Conservation (phyloP, 2,113 vertebrate species). For the Cebus imitator region DNA sequence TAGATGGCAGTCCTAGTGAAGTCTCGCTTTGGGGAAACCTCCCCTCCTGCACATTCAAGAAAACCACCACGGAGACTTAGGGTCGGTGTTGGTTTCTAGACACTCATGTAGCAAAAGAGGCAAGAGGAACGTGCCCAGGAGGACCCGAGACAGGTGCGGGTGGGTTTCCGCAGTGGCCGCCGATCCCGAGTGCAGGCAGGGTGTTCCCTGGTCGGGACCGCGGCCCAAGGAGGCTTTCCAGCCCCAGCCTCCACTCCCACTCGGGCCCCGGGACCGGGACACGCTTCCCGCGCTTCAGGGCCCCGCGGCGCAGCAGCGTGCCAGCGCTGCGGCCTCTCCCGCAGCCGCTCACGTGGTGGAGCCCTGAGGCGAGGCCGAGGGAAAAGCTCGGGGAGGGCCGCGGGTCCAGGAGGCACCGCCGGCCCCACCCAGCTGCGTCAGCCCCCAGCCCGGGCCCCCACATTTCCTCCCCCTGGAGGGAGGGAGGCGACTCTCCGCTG, state of each 20-base stretch:
- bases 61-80: too few relatives aligned
- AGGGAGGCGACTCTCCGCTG: slow-evolving; percentile 53
- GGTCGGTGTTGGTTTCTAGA: too few relatives aligned
- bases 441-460: slow-evolving; percentile 77
- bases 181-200: too few relatives aligned
- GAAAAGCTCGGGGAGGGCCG: not conserved
- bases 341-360: slow-evolving; percentile 65
- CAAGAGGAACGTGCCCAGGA: too few relatives aligned
- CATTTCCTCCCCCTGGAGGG: slow-evolving; percentile 72
- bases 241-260: not conserved
- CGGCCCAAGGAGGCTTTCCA: too few relatives aligned
- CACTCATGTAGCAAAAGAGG: too few relatives aligned
- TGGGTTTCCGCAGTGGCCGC: too few relatives aligned
- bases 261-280: not conserved
- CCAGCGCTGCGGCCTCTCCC: slow-evolving; percentile 25
- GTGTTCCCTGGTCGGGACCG: too few relatives aligned
- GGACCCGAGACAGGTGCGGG: too few relatives aligned
- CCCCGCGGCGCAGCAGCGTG: not conserved
- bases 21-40: too few relatives aligned
- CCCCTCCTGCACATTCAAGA: too few relatives aligned
- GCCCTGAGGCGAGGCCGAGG: not conserved
- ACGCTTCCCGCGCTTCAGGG: slow-evolving; percentile 38
- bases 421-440: not conserved
- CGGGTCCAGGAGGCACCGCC: not conserved
- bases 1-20: too few relatives aligned